Percentiles rank a stretch among this genome's conserved stretches.
Evolutionary conservation across 2,113 vertebrate species (phyloP).

Genomic region (Mus pahari): DNA sequence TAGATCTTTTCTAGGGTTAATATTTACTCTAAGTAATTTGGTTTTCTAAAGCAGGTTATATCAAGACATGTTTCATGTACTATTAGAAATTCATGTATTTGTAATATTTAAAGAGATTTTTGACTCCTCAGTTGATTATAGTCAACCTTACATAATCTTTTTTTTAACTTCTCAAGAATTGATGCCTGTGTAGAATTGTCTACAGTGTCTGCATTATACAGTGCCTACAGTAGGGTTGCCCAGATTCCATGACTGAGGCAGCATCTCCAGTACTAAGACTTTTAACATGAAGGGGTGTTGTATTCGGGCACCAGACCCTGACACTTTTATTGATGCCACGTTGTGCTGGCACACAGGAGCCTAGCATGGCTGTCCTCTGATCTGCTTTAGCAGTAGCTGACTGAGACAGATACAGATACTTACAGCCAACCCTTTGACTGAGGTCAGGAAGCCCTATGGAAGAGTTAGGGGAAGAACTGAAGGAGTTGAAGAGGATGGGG

Average conservation of each 20-base stretch:
- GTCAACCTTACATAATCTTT: neutral
- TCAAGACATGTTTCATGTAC: neutral
- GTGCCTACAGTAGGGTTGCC: neutral
- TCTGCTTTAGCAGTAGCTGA: no score
- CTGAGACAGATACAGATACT: no score
- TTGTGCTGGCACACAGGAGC: no score
- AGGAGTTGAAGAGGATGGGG: no score
- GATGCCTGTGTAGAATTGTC: neutral
- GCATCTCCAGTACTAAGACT: neutral
- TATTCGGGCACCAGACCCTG: no score
- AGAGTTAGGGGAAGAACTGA: no score
- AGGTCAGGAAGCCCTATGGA: no score
- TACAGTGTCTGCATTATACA: neutral
- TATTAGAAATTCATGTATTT: neutral
- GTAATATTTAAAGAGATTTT: neutral
- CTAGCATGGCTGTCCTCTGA: no score
- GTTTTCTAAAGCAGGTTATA: slow-evolving; percentile 1
- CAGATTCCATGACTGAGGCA: neutral
- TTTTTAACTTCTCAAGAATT: neutral
- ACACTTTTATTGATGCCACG: no score
- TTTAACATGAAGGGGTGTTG: no score
- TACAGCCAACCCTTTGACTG: no score
- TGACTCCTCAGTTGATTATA: neutral
- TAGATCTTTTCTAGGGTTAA: neutral
- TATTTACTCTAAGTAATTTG: neutral